These are phyloP conservation scores for Hydractinia echinata DNA, from an alignment of 30 jellyfish, hydroid and myxozoan genomes.

Conservation along the genomic window DNA sequence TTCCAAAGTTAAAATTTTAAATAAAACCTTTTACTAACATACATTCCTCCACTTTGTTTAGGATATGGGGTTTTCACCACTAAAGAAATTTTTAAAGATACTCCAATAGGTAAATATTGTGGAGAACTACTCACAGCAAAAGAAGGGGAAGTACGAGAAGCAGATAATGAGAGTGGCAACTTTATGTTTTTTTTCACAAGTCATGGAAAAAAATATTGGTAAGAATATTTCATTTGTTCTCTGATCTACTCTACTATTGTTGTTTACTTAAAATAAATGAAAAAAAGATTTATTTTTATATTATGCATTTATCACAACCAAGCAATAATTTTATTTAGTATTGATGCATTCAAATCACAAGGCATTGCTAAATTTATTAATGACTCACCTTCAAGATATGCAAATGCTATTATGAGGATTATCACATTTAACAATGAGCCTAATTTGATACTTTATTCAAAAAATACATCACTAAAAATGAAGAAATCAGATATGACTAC, in stretches of 20 bases:
- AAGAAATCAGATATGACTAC: slow-evolving; percentile 7
- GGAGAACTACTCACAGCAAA: slow-evolving; percentile 11
- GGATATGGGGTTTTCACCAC: slow-evolving; percentile 16
- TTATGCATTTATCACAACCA: no score
- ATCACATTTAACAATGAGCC: slow-evolving; percentile 2
- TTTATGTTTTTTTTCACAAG: slow-evolving; percentile 18
- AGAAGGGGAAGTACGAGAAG: slow-evolving; percentile 17
- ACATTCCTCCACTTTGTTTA: neutral
- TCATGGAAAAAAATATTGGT: slow-evolving; percentile 17
- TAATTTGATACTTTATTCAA: slow-evolving; percentile 2
- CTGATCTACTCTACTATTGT: slow-evolving; percentile 7
- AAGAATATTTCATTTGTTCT: neutral
- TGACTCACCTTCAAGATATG: slow-evolving; percentile 18
- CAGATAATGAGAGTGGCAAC: slow-evolving; percentile 1
- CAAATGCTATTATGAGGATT: slow-evolving; percentile 8
- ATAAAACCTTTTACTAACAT: neutral
- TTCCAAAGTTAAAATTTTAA: neutral
- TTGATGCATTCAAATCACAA: neutral
- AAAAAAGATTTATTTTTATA: no score
- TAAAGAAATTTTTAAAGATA: slow-evolving; percentile 10
- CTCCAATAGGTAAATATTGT: neutral
- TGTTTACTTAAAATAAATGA: neutral
- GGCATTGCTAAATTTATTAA: neutral
- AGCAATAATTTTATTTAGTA: neutral
- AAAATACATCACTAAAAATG: neutral